A percentile compares a stretch with the other conserved stretches of the same genome.
phyloP scores from a whole-genome alignment of 1,140 invertebrate species.

The Megalopta genalis region DNA sequence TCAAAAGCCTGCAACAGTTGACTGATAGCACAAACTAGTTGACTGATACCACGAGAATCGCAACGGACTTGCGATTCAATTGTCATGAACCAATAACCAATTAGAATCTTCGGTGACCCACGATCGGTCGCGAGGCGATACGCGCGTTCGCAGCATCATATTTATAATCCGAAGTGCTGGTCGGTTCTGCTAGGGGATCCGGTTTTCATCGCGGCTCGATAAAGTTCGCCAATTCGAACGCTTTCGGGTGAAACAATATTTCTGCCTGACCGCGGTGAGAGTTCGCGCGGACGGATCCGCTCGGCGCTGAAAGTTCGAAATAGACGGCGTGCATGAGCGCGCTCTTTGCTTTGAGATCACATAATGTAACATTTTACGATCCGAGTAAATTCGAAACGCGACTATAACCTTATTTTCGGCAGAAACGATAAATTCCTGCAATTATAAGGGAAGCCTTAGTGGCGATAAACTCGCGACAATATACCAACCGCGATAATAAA shows the following conservation, averaged over 20 bases:
- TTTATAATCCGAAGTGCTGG: conserved; percentile 23
- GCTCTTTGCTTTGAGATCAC: conserved; percentile 19
- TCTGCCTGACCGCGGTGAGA: neutral
- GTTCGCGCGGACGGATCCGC: neutral
- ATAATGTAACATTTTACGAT: conserved; percentile 26
- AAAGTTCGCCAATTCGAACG: conserved; percentile 19
- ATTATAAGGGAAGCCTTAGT: conserved; percentile 13
- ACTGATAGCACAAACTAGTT: neutral
- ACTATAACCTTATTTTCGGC: conserved; percentile 29
- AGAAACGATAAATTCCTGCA: conserved; percentile 17
- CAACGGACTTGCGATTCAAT: too few species aligned
- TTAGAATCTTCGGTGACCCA: too few species aligned
- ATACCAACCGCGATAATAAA: conserved; percentile 9
- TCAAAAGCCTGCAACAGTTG: neutral
- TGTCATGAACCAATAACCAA: too few species aligned
- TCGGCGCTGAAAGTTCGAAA: conserved; percentile 25
- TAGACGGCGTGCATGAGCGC: conserved; percentile 18
- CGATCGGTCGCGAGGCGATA: conserved; percentile 5
- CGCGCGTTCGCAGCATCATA: neutral
- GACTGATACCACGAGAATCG: too few species aligned
- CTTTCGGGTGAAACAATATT: conserved; percentile 28
- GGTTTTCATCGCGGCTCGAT: neutral
- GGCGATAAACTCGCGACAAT: conserved; percentile 22
- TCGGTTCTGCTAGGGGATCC: neutral
- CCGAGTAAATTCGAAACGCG: conserved; percentile 28